phyloP scores from a whole-genome alignment of 2,888 invertebrate genomes.

The Oligia latruncula region DNA sequence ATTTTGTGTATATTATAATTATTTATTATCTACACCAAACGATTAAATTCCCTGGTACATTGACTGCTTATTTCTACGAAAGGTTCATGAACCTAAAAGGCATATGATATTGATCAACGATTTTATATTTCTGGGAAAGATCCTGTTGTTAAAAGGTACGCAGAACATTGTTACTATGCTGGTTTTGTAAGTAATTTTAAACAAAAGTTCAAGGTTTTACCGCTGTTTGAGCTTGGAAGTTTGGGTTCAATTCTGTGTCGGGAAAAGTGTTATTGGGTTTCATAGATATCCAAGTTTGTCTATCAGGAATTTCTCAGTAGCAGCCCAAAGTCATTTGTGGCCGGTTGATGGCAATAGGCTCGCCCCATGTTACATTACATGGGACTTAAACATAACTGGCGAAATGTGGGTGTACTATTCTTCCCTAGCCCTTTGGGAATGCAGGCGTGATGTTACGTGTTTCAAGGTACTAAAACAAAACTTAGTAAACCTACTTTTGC shows the following conservation, averaged over 20 bases:
- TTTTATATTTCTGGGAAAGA: constrained; percentile 10
- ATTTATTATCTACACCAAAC: not conserved
- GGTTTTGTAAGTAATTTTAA: not conserved
- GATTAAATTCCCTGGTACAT: not conserved
- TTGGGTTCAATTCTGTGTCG: not conserved
- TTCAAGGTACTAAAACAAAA: not conserved
- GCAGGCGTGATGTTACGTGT: too few species aligned
- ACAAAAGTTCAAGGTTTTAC: not conserved
- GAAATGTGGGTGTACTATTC: not conserved
- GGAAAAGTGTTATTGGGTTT: not conserved
- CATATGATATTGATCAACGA: too few species aligned
- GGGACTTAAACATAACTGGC: too few species aligned
- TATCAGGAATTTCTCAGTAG: not conserved
- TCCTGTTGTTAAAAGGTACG: not conserved
- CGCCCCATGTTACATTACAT: not conserved
- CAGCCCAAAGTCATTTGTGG: too few species aligned
- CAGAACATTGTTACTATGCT: not conserved
- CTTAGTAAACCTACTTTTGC: not conserved
- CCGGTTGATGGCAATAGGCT: not conserved
- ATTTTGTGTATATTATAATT: not conserved
- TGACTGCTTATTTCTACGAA: constrained; percentile 8
- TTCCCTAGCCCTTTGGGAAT: not conserved
- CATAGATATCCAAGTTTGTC: too few species aligned
- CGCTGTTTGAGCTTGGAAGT: not conserved
- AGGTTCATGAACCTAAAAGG: not conserved